phyloP scores from a whole-genome alignment of 2,888 invertebrate genomes.

The Muschampia plurimacula region DNA sequence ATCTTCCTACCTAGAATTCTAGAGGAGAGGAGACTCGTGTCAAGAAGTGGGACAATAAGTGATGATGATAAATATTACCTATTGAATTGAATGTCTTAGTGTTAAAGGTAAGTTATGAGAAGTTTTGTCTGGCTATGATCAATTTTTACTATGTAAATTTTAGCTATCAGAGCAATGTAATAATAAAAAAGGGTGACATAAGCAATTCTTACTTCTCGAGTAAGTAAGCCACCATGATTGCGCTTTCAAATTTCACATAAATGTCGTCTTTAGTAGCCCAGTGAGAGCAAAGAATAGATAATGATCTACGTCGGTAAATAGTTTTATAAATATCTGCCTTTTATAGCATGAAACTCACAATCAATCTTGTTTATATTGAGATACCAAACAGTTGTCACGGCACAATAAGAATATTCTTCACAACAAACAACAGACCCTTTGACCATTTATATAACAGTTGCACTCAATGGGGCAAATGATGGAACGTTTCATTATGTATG shows the following conservation, averaged over 20 bases:
- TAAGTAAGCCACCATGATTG: constrained; percentile 36
- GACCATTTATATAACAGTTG: constrained; percentile 31
- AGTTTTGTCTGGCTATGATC: too few species aligned
- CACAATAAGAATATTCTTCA: constrained; percentile 50
- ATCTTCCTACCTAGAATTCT: too few species aligned
- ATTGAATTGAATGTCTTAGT: too few species aligned
- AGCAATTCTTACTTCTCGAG: neutral
- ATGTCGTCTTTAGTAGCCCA: constrained; percentile 8
- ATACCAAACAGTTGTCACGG: constrained; percentile 62
- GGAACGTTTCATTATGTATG: constrained; percentile 40
- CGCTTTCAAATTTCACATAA: too few species aligned
- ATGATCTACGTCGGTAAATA: constrained; percentile 38
- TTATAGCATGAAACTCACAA: constrained; percentile 52
- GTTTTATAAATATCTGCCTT: constrained; percentile 41
- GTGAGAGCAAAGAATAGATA: constrained; percentile 24
- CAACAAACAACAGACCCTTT: constrained; percentile 41
- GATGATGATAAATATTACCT: too few species aligned
- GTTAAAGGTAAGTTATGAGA: too few species aligned
- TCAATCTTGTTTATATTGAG: constrained; percentile 64
- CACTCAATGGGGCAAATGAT: constrained; percentile 47
- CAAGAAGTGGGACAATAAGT: too few species aligned
- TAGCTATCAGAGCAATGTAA: too few species aligned
- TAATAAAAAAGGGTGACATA: too few species aligned
- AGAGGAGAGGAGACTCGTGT: too few species aligned
- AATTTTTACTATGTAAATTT: too few species aligned